Percentiles rank a stretch among this genome's conserved stretches.
Evolutionary conservation across 2,797 vertebrate genomes (phyloP).

Genomic region (Brachyrhaphis roseni): DNA sequence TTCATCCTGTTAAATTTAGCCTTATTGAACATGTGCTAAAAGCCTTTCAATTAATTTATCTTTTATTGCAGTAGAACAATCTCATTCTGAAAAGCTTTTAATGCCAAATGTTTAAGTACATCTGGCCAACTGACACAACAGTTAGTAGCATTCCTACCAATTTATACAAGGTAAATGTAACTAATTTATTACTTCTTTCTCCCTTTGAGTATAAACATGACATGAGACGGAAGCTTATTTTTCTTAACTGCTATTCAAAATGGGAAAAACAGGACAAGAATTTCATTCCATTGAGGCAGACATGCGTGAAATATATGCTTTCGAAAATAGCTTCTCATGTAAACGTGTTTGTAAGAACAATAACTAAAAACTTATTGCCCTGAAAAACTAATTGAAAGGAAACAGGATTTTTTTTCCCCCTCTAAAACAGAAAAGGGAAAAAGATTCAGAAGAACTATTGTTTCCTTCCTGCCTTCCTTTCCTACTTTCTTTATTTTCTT

Average conservation of each 20-base stretch:
- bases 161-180: not conserved
- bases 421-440: constrained; percentile 22
- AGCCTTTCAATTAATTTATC: not conserved
- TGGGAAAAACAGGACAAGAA: not conserved
- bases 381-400: not conserved
- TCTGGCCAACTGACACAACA: not conserved
- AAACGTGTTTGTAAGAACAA: not conserved
- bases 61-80: not conserved
- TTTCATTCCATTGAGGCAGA: not conserved
- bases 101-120: not conserved
- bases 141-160: not conserved
- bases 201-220: not conserved
- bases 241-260: not conserved
- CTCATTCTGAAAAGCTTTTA: not conserved
- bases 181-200: not conserved
- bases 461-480: constrained; percentile 22
- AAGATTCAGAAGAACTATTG: constrained; percentile 16
- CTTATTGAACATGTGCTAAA: not conserved
- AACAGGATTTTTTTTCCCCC: not conserved
- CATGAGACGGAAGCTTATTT: not conserved
- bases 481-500: constrained; percentile 36
- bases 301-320: not conserved
- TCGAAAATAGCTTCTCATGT: not conserved
- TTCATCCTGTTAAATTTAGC: not conserved
- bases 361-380: not conserved